These are phyloP conservation scores for Pachyramphus minor DNA, from an alignment of 2,113 vertebrate species.

Conservation along the genomic window DNA sequence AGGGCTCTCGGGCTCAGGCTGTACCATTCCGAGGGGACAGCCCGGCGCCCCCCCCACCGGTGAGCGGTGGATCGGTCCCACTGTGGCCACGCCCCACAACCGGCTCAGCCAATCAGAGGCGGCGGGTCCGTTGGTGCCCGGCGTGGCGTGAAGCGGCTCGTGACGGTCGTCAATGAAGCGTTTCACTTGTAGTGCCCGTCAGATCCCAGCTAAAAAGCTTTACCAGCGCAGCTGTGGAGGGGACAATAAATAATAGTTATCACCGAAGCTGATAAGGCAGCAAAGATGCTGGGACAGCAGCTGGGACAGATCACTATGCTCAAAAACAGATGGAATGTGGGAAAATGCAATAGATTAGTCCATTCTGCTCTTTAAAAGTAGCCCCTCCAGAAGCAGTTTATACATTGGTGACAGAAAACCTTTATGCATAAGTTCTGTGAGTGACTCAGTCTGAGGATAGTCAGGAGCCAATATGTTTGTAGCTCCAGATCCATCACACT, in stretches of 20 bases:
- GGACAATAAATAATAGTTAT: accelerated
- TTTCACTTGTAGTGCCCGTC: accelerated
- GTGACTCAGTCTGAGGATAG: neutral
- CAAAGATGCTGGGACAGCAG: neutral
- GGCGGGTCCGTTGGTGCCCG: too few relatives aligned
- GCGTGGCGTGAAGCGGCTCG: too few relatives aligned
- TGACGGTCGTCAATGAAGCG: neutral
- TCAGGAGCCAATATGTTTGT: neutral
- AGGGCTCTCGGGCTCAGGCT: neutral
- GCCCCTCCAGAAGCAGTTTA: accelerated
- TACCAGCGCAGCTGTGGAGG: accelerated
- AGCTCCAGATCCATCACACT: neutral
- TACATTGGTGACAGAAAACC: neutral
- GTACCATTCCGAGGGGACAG: neutral
- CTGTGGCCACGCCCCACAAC: neutral
- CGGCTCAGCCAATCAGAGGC: neutral
- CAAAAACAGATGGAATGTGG: neutral
- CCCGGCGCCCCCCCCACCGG: accelerated
- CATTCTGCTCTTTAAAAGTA: too few relatives aligned
- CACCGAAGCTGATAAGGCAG: neutral
- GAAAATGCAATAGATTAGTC: accelerated
- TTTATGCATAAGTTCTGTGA: accelerated
- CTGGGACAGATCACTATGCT: neutral
- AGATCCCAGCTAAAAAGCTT: accelerated
- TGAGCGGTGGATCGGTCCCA: neutral